Percentiles rank a stretch among this genome's conserved stretches.
phyloP scores from a whole-genome alignment of 2,888 invertebrate species.

The Hydraecia micacea region DNA sequence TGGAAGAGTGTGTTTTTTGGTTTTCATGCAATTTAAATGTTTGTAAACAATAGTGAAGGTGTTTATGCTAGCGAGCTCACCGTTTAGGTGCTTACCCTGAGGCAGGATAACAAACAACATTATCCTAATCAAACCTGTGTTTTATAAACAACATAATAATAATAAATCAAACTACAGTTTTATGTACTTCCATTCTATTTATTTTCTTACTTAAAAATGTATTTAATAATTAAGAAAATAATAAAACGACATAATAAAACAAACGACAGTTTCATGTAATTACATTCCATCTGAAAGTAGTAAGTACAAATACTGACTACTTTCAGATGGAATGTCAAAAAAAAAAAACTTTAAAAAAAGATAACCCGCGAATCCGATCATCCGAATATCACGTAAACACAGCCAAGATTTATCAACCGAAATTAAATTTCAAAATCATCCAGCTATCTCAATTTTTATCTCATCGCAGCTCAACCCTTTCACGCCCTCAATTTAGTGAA shows the following conservation, averaged over 20 bases:
- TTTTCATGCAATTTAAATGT: conserved; percentile 8
- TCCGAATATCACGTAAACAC: not conserved
- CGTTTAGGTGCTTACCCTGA: not conserved
- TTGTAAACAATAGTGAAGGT: not conserved
- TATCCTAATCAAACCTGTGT: not conserved
- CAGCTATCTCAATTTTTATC: conserved; percentile 18
- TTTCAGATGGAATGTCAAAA: no score
- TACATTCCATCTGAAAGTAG: not conserved
- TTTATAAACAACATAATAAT: not conserved
- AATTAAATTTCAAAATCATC: conserved; percentile 5
- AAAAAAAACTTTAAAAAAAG: no score
- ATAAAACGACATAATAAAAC: not conserved
- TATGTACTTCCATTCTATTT: not conserved
- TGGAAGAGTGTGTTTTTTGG: conserved; percentile 16
- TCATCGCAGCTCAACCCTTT: conserved; percentile 33
- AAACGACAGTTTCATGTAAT: not conserved
- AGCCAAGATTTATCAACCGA: not conserved
- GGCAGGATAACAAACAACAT: not conserved
- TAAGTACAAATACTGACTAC: no score
- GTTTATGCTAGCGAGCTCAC: not conserved
- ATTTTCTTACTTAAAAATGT: no score
- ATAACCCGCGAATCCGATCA: no score
- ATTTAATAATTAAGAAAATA: no score
- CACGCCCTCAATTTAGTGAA: conserved; percentile 32
- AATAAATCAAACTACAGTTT: not conserved